Conservation (phyloP, 2,888 invertebrate species). For the Macrophya annulata region DNA sequence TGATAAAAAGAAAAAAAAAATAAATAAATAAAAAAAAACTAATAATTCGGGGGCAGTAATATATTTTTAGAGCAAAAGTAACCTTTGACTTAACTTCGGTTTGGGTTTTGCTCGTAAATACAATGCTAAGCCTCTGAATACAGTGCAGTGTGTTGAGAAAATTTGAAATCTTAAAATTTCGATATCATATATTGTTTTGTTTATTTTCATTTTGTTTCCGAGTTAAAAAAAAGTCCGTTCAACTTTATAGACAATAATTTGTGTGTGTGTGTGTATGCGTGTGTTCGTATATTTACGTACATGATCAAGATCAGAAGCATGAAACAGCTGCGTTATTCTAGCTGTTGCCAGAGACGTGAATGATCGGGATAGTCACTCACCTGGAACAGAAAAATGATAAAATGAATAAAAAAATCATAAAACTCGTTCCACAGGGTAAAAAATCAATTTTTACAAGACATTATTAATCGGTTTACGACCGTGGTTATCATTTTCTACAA, state of each 20-base stretch:
- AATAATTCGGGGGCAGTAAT: not conserved
- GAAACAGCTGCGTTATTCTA: not conserved
- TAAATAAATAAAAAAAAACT: no score
- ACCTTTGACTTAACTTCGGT: constrained; percentile 8
- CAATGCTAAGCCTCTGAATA: not conserved
- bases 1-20: no score
- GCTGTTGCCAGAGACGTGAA: not conserved
- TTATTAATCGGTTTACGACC: not conserved
- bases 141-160: not conserved
- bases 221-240: constrained; percentile 20
- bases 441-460: constrained; percentile 19
- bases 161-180: not conserved
- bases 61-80: constrained; percentile 14
- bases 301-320: not conserved
- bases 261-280: not conserved
- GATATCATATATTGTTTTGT: not conserved
- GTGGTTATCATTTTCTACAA: not conserved
- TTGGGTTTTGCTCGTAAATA: not conserved
- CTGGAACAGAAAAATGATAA: constrained; percentile 32
- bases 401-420: not conserved
- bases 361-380: constrained; percentile 36
- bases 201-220: not conserved
- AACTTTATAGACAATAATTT: constrained; percentile 14
- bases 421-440: not conserved
- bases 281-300: not conserved